phyloP scores from a whole-genome alignment of 1,140 invertebrate genomes.

The Eriosoma lanigerum region DNA sequence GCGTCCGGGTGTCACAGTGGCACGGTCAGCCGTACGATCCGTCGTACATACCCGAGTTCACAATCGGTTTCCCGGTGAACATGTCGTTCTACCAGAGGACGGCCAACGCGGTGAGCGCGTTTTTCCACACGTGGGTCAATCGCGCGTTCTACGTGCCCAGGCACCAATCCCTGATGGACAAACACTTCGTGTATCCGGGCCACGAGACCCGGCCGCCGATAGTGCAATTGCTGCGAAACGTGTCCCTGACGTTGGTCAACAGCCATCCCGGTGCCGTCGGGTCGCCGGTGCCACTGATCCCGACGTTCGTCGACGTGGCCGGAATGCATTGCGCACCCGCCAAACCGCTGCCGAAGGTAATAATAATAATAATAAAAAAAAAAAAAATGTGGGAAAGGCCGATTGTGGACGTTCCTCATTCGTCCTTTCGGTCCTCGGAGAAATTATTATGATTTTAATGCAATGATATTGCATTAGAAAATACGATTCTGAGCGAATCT shows the following conservation, averaged over 20 bases:
- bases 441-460: too few species aligned
- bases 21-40: constrained; percentile 53
- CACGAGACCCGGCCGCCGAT: constrained; percentile 53
- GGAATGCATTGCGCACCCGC: constrained; percentile 61
- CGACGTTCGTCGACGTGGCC: constrained; percentile 63
- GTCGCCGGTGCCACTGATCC: constrained; percentile 58
- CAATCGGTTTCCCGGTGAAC: not conserved
- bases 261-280: constrained; percentile 54
- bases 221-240: constrained; percentile 52
- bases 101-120: constrained; percentile 18
- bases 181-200: constrained; percentile 53
- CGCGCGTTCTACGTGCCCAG: constrained; percentile 27
- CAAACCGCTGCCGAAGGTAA: constrained; percentile 54
- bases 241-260: constrained; percentile 53
- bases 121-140: not conserved
- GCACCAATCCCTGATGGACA: constrained; percentile 45
- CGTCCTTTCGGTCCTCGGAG: too few species aligned
- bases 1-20: constrained; percentile 51
- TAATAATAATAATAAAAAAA: too few species aligned
- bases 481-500: not conserved
- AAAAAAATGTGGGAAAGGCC: too few species aligned
- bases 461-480: too few species aligned
- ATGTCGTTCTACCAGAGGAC: constrained; percentile 52
- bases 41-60: constrained; percentile 52
- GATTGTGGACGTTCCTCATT: too few species aligned